Base-by-base conservation (phyloP, 1,140 invertebrate species). In the Goniozus legneri region DNA sequence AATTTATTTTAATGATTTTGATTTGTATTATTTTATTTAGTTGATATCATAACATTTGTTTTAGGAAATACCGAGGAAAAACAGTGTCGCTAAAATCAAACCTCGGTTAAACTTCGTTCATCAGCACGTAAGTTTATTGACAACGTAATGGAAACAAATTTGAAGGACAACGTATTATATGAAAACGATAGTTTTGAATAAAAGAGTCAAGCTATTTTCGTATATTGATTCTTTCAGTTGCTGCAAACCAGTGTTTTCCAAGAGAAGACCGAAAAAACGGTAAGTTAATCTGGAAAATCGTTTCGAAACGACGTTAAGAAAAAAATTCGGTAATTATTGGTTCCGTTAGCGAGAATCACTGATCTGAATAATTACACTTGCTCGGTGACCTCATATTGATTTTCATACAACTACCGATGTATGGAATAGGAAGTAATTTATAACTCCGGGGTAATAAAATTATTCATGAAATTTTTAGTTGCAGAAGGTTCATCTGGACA, bases 21-120 rank as follows among this genome's bases (percentile, higher is more conserved):
- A 35, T 31, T 36, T 27, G 4, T n/a, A 27, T 10, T 16, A 14
- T 33, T 33, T 33, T 20, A 12, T 32, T 42, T 2, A 52, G 41
- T 47, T 40, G 22, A 44, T 40, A 44, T 22, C 20, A 42, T 18
- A 16, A 31, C 38, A n/a, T 38, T 51, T 51, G 39, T 46, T 47
- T 36, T 48, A 73, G 71, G 71, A 67, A 58, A 52, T 76, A 39
- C 69, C 71, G 22, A 64, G 58, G 40, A 71, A 62, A 53, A 58
- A 67, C 15, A 76, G 69, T 50, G 41, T 75, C 50, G 49, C 67
- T 53, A 62, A 58, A 54, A 58, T 76, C 38, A 69, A 54, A 43
- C 70, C 69, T 14, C 58, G 56, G 8, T 76, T 72, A 56, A 66
- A 71, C 53, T 76, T 70, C 44, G 63, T 75, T 50, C 62, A 66